Conservation (phyloP, 64 coral and sea anemone species). For the Pachyseris speciosa region DNA sequence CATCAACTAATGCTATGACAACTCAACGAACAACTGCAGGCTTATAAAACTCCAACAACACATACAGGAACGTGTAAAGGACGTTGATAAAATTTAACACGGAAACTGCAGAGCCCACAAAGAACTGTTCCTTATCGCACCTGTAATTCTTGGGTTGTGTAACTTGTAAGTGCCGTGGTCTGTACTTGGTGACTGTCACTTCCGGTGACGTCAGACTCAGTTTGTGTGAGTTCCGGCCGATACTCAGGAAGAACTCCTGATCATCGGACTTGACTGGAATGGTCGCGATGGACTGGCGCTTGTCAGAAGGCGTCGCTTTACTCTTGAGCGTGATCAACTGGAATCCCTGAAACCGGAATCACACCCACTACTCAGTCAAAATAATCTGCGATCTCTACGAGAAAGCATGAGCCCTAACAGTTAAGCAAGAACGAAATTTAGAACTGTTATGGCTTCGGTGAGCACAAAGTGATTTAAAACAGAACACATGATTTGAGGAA, state of each 20-base stretch:
- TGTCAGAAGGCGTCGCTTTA: neutral
- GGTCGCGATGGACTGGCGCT: slow-evolving; percentile 29
- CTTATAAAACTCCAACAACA: too few species aligned
- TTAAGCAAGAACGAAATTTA: too few species aligned
- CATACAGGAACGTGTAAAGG: too few species aligned
- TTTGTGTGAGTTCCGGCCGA: slow-evolving; percentile 72
- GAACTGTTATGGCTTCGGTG: too few species aligned
- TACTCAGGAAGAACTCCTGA: slow-evolving; percentile 56
- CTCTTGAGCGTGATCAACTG: slow-evolving; percentile 27
- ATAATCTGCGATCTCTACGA: neutral
- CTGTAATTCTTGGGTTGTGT: slow-evolving; percentile 25
- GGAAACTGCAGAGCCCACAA: neutral
- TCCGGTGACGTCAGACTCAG: slow-evolving; percentile 58
- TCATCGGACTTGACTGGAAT: slow-evolving; percentile 49
- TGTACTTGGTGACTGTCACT: slow-evolving; percentile 58
- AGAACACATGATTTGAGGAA: too few species aligned
- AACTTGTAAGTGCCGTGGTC: slow-evolving; percentile 36
- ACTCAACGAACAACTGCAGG: neutral
- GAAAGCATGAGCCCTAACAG: neutral
- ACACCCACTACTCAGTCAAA: neutral
- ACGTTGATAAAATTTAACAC: too few species aligned
- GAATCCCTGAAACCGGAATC: slow-evolving; percentile 49
- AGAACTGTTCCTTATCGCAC: neutral
- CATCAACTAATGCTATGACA: neutral
- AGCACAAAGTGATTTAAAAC: too few species aligned